Base-by-base conservation (phyloP, 2,888 invertebrate genomes). In the Ormyrus labotus region DNA sequence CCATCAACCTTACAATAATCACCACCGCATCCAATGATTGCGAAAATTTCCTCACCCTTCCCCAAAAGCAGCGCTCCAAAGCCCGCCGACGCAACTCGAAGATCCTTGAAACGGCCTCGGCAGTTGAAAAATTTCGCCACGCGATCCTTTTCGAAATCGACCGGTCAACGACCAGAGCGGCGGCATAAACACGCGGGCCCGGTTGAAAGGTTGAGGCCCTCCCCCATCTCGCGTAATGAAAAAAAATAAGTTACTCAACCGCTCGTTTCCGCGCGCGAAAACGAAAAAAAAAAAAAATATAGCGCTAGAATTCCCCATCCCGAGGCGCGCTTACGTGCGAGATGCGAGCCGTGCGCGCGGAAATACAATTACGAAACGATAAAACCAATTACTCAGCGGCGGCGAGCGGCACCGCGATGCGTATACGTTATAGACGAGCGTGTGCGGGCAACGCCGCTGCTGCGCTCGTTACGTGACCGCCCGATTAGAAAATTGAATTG, bases 281-380 rank as follows among this genome's bases (percentile, higher is more conserved):
- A 58, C 61, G 76, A 64, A 48, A 65, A 57, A 57, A 65, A 65
- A 11, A 64, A 48, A 65, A 57, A 57, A 65, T 58, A 11, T 34
- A 58, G 57, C 45, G 53, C 60, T 48, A 63, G 69, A 69, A 69
- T 70, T 57, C 58, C 70, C 58, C 34, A n/a, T 57, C 47, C 64
- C 64, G 57, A 51, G 47, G 34, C 45, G 50, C 19, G 53, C 63
- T 72, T 72, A 72, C 63, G 72, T 72, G 65, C 58, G 61, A 63
- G 71, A 74, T 82, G 64, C 75, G 69, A 68, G 68, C 55, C 48
- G 83, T 13, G 13, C 80, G 83, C 69, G 68, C 84, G 81, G 85
- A 84, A 86, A 86, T 87, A 84, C 84, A 87, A 88, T 88, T 87
- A 86, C 85, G 87, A 88, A 88, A 88, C 86, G 84, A 84, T 72